A percentile compares a stretch with the other conserved stretches of the same genome.
Evolutionary conservation across 2,113 vertebrate species (phyloP).

Genomic region (Tachycineta bicolor): DNA sequence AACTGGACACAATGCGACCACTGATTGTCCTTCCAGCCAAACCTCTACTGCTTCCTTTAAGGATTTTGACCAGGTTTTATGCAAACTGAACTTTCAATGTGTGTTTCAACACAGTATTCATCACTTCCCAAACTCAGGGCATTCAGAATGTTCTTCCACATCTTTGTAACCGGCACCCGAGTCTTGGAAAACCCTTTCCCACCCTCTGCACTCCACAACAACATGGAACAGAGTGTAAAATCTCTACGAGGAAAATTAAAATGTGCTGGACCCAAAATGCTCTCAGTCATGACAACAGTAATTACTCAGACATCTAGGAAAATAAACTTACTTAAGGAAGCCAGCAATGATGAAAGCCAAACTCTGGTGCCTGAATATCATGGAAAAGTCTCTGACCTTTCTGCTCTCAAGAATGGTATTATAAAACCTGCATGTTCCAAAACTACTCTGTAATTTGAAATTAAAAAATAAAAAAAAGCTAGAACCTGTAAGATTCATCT

Average conservation of each 20-base stretch:
- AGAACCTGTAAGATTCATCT: neutral
- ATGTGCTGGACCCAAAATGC: neutral
- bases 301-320: neutral
- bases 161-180: neutral
- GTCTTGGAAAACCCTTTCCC: neutral
- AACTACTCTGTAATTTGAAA: neutral
- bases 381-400: neutral
- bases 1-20: neutral
- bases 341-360: neutral
- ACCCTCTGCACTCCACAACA: neutral
- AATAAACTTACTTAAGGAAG: neutral
- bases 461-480: neutral
- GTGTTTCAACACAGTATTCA: neutral
- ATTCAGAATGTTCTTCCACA: neutral
- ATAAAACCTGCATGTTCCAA: neutral
- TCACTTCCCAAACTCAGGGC: accelerated
- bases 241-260: neutral
- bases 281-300: neutral
- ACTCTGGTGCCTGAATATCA: neutral
- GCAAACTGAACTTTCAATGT: neutral
- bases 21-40: neutral
- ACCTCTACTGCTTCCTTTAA: neutral
- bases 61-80: neutral
- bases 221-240: neutral
- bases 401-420: neutral